These are phyloP conservation scores for Himalopsyche phryganea DNA, from an alignment of 1,140 invertebrate species.

Conservation along the genomic window DNA sequence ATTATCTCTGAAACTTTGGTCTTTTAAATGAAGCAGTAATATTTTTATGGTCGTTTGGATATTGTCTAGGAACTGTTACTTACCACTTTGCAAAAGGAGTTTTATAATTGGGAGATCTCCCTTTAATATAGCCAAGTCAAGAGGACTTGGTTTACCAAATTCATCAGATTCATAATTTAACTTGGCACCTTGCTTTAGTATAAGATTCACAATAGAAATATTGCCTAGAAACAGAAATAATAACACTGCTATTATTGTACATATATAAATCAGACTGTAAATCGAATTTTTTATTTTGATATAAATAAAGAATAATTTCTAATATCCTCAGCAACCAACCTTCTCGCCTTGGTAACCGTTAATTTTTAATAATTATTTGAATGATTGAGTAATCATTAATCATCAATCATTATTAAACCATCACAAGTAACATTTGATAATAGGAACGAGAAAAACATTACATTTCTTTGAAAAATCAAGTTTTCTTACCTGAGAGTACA, in stretches of 20 bases:
- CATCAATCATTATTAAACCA: too few relatives aligned
- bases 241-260: background rate
- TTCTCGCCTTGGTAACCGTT: too few relatives aligned
- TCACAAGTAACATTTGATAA: too few relatives aligned
- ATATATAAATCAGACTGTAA: too few relatives aligned
- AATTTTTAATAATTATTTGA: too few relatives aligned
- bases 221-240: slow-evolving; percentile 54
- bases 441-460: too few relatives aligned
- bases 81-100: slow-evolving; percentile 67
- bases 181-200: slow-evolving; percentile 75
- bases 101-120: slow-evolving; percentile 72
- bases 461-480: too few relatives aligned
- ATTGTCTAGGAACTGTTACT: slow-evolving; percentile 19
- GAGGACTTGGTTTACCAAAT: slow-evolving; percentile 75
- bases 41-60: background rate
- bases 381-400: too few relatives aligned
- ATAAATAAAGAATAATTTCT: too few relatives aligned
- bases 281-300: too few relatives aligned
- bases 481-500: slow-evolving; percentile 63
- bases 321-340: too few relatives aligned
- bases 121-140: slow-evolving; percentile 81
- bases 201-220: slow-evolving; percentile 71
- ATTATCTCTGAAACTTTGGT: background rate
- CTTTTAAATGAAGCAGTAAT: too few relatives aligned
- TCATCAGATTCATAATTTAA: slow-evolving; percentile 63